phyloP scores from a whole-genome alignment of 2,797 vertebrate genomes.

The Gouania willdenowi region DNA sequence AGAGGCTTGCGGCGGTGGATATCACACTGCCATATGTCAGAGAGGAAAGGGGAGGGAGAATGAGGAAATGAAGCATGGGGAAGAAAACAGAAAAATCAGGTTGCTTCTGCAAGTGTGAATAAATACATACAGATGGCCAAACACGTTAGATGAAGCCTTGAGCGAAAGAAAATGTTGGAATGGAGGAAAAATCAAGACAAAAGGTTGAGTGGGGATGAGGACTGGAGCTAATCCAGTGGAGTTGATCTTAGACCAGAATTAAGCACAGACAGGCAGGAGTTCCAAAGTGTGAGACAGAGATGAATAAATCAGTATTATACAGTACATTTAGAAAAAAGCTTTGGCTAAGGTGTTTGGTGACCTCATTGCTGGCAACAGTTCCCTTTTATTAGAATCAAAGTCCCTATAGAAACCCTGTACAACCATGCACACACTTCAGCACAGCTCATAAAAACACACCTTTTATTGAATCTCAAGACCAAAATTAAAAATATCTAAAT shows the following conservation, averaged over 20 bases:
- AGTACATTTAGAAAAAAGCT: slow-evolving; percentile 11
- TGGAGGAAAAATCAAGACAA: slow-evolving; percentile 2
- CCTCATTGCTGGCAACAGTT: slow-evolving; percentile 23
- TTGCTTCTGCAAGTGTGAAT: slow-evolving; percentile 55
- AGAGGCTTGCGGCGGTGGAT: slow-evolving; percentile 68
- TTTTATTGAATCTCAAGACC: no score
- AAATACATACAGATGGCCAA: slow-evolving; percentile 54
- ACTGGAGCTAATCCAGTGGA: slow-evolving; percentile 54
- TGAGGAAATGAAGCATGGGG: slow-evolving; percentile 25
- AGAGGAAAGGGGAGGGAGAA: slow-evolving; percentile 7
- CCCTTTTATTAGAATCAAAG: no score
- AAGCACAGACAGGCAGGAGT: no score
- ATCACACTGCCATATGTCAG: slow-evolving; percentile 70
- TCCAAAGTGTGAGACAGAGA: slow-evolving; percentile 18
- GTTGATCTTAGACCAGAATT: slow-evolving; percentile 52
- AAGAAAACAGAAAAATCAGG: slow-evolving; percentile 42
- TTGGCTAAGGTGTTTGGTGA: slow-evolving; percentile 9
- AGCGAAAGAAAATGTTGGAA: slow-evolving; percentile 13
- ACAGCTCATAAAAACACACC: no score
- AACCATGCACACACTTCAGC: no score
- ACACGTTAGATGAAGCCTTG: slow-evolving; percentile 47
- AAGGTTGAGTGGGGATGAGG: slow-evolving; percentile 27
- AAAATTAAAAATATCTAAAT: no score
- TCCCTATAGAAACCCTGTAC: no score
- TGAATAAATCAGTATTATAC: slow-evolving; percentile 42